Percentiles rank a stretch among this genome's conserved stretches.
Conservation (phyloP, 2,888 invertebrate genomes). For the Pandemis cinnamomeana region DNA sequence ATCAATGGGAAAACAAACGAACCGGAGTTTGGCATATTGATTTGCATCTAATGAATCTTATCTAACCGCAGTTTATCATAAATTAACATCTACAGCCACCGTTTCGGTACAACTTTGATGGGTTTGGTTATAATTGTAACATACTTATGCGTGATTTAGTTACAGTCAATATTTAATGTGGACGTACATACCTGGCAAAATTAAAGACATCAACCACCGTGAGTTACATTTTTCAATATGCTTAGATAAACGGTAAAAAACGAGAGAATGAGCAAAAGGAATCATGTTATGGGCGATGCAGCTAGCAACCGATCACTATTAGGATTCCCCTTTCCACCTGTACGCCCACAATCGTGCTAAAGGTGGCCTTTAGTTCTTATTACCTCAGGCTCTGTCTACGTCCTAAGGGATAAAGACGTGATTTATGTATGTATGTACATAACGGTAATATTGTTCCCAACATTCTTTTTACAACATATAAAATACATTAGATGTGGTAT, state of each 20-base stretch:
- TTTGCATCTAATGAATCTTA: slow-evolving; percentile 44
- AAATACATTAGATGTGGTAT: slow-evolving; percentile 7
- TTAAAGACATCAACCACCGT: neutral
- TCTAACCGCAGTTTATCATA: slow-evolving; percentile 48
- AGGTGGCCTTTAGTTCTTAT: too few relatives aligned
- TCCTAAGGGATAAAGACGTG: too few relatives aligned
- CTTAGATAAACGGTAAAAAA: neutral
- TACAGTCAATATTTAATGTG: slow-evolving; percentile 7
- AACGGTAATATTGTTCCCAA: neutral
- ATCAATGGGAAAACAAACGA: slow-evolving; percentile 64
- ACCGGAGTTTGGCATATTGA: slow-evolving; percentile 57
- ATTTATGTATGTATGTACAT: too few relatives aligned
- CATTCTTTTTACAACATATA: neutral
- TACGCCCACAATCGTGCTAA: too few relatives aligned
- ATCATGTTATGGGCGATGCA: too few relatives aligned
- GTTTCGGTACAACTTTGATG: slow-evolving; percentile 17
- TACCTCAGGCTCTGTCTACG: too few relatives aligned
- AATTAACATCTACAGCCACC: slow-evolving; percentile 30
- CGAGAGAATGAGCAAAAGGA: too few relatives aligned
- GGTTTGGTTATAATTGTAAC: slow-evolving; percentile 19
- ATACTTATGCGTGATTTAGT: slow-evolving; percentile 9
- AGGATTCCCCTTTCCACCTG: too few relatives aligned
- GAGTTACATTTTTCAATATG: neutral
- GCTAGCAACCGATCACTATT: too few relatives aligned
- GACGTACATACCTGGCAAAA: neutral